Evolutionary conservation across 2,797 vertebrate species (phyloP), one percentile per base, ranked within the genome.

Genomic region (Acipenser ruthenus): DNA sequence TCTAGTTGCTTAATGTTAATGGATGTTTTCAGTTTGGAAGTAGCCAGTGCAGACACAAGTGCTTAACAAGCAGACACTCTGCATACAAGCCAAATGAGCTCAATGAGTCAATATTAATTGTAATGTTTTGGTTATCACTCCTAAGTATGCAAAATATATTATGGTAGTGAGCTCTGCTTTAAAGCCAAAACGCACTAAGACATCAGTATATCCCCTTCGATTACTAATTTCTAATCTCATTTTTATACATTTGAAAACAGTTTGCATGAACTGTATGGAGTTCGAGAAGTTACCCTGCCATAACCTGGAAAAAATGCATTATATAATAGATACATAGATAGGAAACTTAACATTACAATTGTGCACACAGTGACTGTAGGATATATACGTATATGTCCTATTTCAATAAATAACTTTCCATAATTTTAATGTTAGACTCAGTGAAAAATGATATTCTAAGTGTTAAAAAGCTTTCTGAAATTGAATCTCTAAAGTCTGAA

Each of bases 401-500:
- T 50, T 48, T 50, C 50, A 68, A 53, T 52, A 48, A 49, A 53
- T 53, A 77, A 73, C 69, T 59, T 63, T 67, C 63, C 68, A 60
- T 58, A 70, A 72, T 71, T 63, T 63, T 50, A 68, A 69, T 53
- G 65, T 71, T 70, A 79, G 50, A 58, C 69, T 50, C 56, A 55
- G 58, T 13, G 15, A 72, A 73, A 70, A 73, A 72, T 78, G 68
- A 37, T 37, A 37, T 37, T 69, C 72, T 69, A 65, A 52, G 61
- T 47, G 62, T 37, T 37, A 37, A 37, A 67, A 37, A 37, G 37
- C 37, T 37, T 81, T 76, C 75, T 66, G 65, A 84, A 68, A 85
- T 81, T 77, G 77, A 78, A 85, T 86, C 78, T 74, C 74, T 74
- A 77, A 81, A 80, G 76, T 83, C 75, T 51, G 75, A 80, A 77